A percentile compares a stretch with the other conserved stretches of the same genome.
Conservation (phyloP, 2,888 invertebrate species). For the Hedychridium roseum region DNA sequence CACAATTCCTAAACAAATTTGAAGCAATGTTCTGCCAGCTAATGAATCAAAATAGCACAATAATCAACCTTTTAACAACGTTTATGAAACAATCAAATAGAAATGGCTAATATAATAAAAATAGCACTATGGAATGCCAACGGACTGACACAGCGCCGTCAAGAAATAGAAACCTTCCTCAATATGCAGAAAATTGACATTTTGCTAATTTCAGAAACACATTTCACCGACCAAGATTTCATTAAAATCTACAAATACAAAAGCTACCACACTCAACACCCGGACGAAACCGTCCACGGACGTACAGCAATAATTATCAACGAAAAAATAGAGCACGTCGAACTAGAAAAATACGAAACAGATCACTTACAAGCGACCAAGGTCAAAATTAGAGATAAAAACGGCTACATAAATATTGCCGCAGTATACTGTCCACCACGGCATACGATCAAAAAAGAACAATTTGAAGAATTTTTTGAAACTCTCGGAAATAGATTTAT, state of each 20-base stretch:
- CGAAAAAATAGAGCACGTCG: slow-evolving; percentile 24
- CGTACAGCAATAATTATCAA: slow-evolving; percentile 26
- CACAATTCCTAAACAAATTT: not conserved
- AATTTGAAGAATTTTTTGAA: slow-evolving; percentile 25
- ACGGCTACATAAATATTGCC: slow-evolving; percentile 17
- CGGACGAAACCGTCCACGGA: slow-evolving; percentile 25
- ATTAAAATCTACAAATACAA: slow-evolving; percentile 24
- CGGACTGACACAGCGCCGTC: slow-evolving; percentile 12
- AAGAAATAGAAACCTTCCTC: slow-evolving; percentile 12
- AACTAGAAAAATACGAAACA: slow-evolving; percentile 10
- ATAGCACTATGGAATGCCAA: slow-evolving; percentile 25
- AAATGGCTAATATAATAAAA: not conserved
- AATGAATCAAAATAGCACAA: not conserved
- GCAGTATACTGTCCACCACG: slow-evolving; percentile 35
- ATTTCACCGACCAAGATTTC: slow-evolving; percentile 21
- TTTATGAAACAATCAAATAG: not conserved
- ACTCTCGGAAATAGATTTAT: slow-evolving; percentile 25
- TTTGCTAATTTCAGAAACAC: slow-evolving; percentile 21
- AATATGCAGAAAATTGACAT: slow-evolving; percentile 14
- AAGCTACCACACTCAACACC: slow-evolving; percentile 21
- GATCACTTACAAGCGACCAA: slow-evolving; percentile 27
- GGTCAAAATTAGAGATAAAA: slow-evolving; percentile 10
- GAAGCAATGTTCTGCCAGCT: not conserved
- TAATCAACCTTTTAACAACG: not conserved
- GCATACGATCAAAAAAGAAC: slow-evolving; percentile 26